A percentile compares a stretch with the other conserved stretches of the same genome.
Conservation (phyloP, 2,888 invertebrate species). For the Conomelus anceps region DNA sequence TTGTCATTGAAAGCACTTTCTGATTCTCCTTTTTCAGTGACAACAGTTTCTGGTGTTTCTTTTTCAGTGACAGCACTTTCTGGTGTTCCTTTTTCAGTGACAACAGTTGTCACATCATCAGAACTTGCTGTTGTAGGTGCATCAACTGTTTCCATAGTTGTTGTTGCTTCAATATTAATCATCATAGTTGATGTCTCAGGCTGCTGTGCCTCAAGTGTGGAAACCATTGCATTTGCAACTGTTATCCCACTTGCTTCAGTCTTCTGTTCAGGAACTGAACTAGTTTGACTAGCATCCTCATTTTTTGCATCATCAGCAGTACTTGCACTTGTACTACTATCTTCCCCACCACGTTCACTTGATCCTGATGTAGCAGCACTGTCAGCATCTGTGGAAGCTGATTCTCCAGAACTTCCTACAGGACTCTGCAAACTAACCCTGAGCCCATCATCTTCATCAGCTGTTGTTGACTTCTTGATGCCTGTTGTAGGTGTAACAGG, state of each 20-base stretch:
- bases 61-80: neutral
- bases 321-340: neutral
- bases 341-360: neutral
- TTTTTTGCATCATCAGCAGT: neutral
- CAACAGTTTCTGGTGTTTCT: neutral
- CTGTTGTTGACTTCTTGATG: neutral
- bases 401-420: neutral
- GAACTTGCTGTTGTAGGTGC: neutral
- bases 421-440: neutral
- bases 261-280: neutral
- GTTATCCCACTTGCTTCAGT: neutral
- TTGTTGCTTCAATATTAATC: neutral
- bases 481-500: neutral
- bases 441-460: neutral
- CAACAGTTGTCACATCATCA: too few species aligned
- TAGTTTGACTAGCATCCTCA: neutral
- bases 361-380: neutral
- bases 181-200: neutral
- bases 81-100: too few species aligned
- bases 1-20: neutral
- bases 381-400: neutral
- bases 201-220: neutral
- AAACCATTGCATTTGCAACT: neutral
- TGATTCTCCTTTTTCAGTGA: neutral
- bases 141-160: neutral